Conservation (phyloP, 2,797 vertebrate species). For the Rhabdomys pumilio region DNA sequence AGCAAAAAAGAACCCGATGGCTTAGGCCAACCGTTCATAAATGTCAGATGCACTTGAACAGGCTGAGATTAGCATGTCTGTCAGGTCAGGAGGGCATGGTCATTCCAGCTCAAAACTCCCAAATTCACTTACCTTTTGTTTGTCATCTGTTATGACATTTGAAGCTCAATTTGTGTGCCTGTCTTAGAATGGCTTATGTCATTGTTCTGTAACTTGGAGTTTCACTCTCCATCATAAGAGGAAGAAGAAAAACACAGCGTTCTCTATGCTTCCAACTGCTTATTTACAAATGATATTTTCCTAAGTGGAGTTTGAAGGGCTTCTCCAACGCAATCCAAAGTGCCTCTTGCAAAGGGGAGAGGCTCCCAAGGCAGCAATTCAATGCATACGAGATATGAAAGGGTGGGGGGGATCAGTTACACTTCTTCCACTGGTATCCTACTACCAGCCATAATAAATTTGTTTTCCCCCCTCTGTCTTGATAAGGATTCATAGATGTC, state of each 20-base stretch:
- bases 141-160: constrained; percentile 84
- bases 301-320: constrained; percentile 72
- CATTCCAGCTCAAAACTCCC: constrained; percentile 76
- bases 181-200: constrained; percentile 76
- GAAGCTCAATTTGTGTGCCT: constrained; percentile 80
- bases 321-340: constrained; percentile 80
- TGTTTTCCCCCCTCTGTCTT: constrained; percentile 57
- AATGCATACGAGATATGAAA: constrained; percentile 76
- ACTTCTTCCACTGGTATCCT: constrained; percentile 84
- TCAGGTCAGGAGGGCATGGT: constrained; percentile 78
- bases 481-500: constrained; percentile 88
- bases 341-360: constrained; percentile 59
- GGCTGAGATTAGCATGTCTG: constrained; percentile 78
- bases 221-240: constrained; percentile 70
- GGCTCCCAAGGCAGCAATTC: constrained; percentile 82
- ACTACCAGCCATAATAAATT: constrained; percentile 84
- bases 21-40: constrained; percentile 70
- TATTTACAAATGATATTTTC: constrained; percentile 78
- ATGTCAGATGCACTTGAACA: constrained; percentile 75
- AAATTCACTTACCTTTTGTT: constrained; percentile 84
- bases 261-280: not conserved
- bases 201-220: constrained; percentile 77
- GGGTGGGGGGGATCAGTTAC: constrained; percentile 68
- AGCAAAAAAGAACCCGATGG: constrained; percentile 65
- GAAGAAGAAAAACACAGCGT: constrained; percentile 73